phyloP scores from a whole-genome alignment of 2,797 vertebrate species.

The Agapornis canus region DNA sequence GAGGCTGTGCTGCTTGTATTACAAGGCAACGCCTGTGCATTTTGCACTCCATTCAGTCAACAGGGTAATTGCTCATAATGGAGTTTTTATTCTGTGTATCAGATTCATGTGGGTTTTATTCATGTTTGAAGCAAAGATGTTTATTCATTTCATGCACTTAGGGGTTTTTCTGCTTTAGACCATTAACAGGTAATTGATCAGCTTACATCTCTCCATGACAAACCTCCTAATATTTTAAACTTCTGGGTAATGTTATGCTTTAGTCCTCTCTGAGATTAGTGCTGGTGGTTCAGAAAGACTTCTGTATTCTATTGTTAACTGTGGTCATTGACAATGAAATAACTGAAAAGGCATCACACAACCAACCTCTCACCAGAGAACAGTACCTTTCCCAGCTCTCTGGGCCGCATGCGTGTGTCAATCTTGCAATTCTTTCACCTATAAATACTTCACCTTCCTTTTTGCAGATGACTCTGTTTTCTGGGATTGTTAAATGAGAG shows the following conservation, averaged over 20 bases:
- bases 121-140: neutral
- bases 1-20: accelerated
- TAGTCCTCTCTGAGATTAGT: neutral
- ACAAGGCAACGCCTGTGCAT: neutral
- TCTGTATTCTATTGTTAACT: neutral
- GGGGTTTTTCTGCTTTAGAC: neutral
- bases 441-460: neutral
- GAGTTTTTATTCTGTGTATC: neutral
- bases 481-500: slow-evolving; percentile 17
- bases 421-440: neutral
- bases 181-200: neutral
- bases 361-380: neutral
- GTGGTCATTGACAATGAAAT: neutral
- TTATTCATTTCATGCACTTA: neutral
- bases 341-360: neutral
- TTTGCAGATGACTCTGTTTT: neutral
- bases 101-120: neutral
- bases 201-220: neutral
- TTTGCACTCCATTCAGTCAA: neutral
- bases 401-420: accelerated
- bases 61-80: neutral
- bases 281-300: neutral
- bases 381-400: neutral
- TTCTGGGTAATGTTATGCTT: neutral
- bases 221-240: neutral